Percentiles rank a stretch among this genome's conserved stretches.
Evolutionary conservation across 2,888 invertebrate species (phyloP).

Genomic region (Drosophila monieri): DNA sequence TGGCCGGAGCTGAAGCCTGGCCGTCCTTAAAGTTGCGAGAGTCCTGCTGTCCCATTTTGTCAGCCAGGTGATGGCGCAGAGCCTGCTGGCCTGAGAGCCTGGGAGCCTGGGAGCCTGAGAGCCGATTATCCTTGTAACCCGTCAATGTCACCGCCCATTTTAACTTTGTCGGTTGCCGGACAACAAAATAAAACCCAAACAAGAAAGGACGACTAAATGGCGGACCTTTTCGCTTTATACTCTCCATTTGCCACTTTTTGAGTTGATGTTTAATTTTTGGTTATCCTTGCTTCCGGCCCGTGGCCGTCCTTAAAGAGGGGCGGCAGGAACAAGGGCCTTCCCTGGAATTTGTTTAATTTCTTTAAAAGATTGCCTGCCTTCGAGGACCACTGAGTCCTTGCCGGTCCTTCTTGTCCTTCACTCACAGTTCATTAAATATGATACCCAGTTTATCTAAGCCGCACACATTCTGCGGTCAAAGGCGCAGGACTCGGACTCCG

Average conservation of each 20-base stretch:
- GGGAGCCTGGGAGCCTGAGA: background rate
- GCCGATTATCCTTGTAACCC: constrained; percentile 28
- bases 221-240: constrained; percentile 22
- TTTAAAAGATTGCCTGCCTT: background rate
- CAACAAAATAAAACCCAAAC: constrained; percentile 1
- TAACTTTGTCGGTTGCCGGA: constrained; percentile 6
- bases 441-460: too few species aligned
- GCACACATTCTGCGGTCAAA: background rate
- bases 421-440: background rate
- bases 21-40: background rate
- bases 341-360: background rate
- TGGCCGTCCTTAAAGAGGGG: background rate
- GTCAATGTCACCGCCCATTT: constrained; percentile 16
- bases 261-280: constrained; percentile 67
- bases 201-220: constrained; percentile 7
- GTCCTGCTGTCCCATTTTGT: background rate
- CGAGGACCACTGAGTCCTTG: too few species aligned
- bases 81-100: background rate
- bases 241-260: constrained; percentile 59
- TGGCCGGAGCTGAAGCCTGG: background rate
- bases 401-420: too few species aligned
- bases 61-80: background rate
- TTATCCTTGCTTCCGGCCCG: constrained; percentile 24
- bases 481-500: background rate
- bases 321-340: too few species aligned